phyloP scores from a whole-genome alignment of 2,888 invertebrate species.

The Agrotis clavis region DNA sequence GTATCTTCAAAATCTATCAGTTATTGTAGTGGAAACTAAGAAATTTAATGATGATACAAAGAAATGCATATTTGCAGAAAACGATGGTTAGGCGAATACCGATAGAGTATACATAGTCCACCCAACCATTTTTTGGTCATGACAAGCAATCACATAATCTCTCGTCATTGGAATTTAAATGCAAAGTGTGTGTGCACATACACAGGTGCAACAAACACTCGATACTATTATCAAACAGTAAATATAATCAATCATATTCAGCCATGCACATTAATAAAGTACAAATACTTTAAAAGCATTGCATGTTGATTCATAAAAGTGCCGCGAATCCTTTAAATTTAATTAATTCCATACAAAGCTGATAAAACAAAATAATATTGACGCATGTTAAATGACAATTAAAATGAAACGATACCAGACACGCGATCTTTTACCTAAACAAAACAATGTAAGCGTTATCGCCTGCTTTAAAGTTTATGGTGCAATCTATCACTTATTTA shows the following conservation, averaged over 20 bases:
- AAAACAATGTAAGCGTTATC: conserved; percentile 14
- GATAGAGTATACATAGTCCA: not conserved
- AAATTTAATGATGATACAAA: not conserved
- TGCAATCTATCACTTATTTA: conserved; percentile 1
- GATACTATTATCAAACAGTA: not conserved
- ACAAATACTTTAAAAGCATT: not conserved
- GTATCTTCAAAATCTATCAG: too few relatives aligned
- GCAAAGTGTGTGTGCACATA: not conserved
- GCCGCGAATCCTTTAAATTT: not conserved
- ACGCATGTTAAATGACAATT: not conserved
- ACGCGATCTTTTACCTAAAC: conserved; percentile 19
- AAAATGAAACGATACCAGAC: not conserved
- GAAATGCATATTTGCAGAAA: not conserved
- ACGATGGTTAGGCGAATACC: not conserved
- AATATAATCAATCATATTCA: not conserved
- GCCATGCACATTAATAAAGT: not conserved
- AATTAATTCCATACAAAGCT: not conserved
- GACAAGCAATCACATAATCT: too few relatives aligned
- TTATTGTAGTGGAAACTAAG: not conserved
- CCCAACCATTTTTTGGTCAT: not conserved
- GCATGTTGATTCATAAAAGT: not conserved
- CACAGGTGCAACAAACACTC: not conserved
- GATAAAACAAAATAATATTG: conserved; percentile 2
- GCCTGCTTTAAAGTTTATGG: conserved; percentile 17
- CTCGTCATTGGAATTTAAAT: not conserved